A percentile compares a stretch with the other conserved stretches of the same genome.
Evolutionary conservation across 2,888 invertebrate genomes (phyloP).

Genomic region (Limnephilus auricula): DNA sequence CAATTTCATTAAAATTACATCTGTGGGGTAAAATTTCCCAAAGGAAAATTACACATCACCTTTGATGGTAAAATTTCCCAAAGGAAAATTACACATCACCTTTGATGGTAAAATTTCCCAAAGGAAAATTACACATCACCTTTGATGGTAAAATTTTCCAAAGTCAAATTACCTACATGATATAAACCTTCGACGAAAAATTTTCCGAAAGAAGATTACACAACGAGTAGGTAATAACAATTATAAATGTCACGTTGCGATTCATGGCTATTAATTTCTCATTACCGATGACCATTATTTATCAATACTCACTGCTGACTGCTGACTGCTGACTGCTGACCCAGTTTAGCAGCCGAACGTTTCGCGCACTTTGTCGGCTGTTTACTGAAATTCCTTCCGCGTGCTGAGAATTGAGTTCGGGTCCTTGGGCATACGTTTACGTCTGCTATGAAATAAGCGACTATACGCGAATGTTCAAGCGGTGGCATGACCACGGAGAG

Average conservation of each 20-base stretch:
- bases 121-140: not conserved
- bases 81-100: not conserved
- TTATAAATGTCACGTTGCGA: not conserved
- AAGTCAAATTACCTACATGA: not conserved
- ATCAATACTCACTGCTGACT: not conserved
- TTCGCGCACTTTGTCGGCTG: conserved; percentile 2
- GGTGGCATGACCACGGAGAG: not conserved
- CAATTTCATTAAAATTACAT: no score
- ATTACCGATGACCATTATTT: not conserved
- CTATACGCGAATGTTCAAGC: not conserved
- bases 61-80: not conserved
- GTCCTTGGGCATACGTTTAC: not conserved
- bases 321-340: not conserved
- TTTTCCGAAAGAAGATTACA: not conserved
- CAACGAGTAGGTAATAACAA: not conserved
- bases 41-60: not conserved
- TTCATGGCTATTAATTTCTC: not conserved
- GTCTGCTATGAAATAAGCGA: not conserved
- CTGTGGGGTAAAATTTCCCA: no score
- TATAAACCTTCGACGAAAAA: not conserved
- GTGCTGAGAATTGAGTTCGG: conserved; percentile 2
- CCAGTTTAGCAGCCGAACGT: not conserved
- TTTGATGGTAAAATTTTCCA: not conserved
- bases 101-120: not conserved
- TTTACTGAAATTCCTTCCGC: not conserved